These are phyloP conservation scores for Zaprionus ornatus DNA, from an alignment of 1,140 invertebrate genomes.

Conservation along the genomic window DNA sequence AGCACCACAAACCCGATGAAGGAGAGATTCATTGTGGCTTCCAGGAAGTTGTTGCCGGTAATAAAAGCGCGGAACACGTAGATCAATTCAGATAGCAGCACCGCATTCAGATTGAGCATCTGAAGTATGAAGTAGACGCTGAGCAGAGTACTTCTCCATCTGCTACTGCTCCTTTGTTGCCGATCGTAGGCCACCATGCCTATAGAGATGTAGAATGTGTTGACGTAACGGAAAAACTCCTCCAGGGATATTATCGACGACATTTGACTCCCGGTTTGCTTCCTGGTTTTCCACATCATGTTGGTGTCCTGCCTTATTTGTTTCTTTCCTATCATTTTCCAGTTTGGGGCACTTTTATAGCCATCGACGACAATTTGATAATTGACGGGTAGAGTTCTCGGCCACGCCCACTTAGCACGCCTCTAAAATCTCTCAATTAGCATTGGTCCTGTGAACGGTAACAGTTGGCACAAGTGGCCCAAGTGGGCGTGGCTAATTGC, in stretches of 20 bases:
- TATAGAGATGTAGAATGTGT: slow-evolving; percentile 63
- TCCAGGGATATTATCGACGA: slow-evolving; percentile 18
- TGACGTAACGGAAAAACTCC: slow-evolving; percentile 52
- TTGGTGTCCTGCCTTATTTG: background rate
- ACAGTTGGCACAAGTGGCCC: slow-evolving; percentile 51
- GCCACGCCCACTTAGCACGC: slow-evolving; percentile 57
- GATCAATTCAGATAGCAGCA: slow-evolving; percentile 57
- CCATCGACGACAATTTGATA: slow-evolving; percentile 51
- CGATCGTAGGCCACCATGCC: slow-evolving; percentile 66
- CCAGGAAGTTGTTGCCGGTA: slow-evolving; percentile 62
- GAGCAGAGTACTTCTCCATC: slow-evolving; percentile 26
- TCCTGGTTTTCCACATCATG: slow-evolving; percentile 6
- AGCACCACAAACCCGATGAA: slow-evolving; percentile 73
- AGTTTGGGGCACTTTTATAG: slow-evolving; percentile 30
- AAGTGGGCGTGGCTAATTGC: slow-evolving; percentile 59
- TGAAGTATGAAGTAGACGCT: slow-evolving; percentile 40
- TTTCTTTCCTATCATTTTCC: background rate
- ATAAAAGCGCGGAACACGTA: slow-evolving; percentile 64
- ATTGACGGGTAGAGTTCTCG: slow-evolving; percentile 42
- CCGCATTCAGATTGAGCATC: slow-evolving; percentile 61
- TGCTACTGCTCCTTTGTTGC: background rate
- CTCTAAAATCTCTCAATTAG: slow-evolving; percentile 70
- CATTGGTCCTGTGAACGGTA: slow-evolving; percentile 55
- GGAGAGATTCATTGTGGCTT: slow-evolving; percentile 72
- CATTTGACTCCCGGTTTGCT: background rate